Evolutionary conservation across 2,888 invertebrate genomes (phyloP).

Genomic region (Sarcophaga subvicina): DNA sequence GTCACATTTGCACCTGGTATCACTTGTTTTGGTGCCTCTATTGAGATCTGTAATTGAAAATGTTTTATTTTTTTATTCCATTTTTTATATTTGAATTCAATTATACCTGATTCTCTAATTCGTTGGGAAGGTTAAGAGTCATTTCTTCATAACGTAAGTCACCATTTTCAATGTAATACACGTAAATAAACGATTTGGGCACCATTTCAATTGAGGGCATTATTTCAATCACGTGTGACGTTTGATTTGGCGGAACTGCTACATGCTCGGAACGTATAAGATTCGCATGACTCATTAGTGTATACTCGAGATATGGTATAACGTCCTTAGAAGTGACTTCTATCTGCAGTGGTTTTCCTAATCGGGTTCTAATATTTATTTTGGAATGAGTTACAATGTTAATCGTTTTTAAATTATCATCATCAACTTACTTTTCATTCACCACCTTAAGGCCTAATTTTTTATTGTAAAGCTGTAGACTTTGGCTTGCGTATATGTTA

Average conservation of each 20-base stretch:
- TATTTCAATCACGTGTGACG: slow-evolving; percentile 86
- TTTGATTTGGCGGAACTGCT: slow-evolving; percentile 83
- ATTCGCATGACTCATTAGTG: slow-evolving; percentile 91
- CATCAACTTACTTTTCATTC: neutral
- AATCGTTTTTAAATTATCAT: no score
- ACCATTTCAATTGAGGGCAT: slow-evolving; percentile 73
- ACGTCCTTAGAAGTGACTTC: neutral
- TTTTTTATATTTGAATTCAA: neutral
- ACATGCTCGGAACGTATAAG: slow-evolving; percentile 90
- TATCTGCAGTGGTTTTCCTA: neutral
- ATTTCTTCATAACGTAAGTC: slow-evolving; percentile 84
- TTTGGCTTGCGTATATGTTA: slow-evolving; percentile 13
- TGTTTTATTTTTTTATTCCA: neutral
- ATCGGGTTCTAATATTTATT: no score
- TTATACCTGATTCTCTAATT: slow-evolving; percentile 25
- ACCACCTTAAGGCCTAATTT: slow-evolving; percentile 31
- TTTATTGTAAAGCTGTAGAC: slow-evolving; percentile 13
- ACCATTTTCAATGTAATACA: slow-evolving; percentile 79
- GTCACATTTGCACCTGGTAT: slow-evolving; percentile 90
- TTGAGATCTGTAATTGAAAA: neutral
- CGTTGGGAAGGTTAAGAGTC: neutral
- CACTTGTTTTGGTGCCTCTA: neutral
- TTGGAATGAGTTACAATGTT: no score
- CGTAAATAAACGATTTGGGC: slow-evolving; percentile 28
- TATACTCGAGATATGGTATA: neutral